Evolutionary conservation across 2,797 vertebrate species (phyloP), one percentile per base, ranked within the genome.

Genomic region (Pangasius djambal): DNA sequence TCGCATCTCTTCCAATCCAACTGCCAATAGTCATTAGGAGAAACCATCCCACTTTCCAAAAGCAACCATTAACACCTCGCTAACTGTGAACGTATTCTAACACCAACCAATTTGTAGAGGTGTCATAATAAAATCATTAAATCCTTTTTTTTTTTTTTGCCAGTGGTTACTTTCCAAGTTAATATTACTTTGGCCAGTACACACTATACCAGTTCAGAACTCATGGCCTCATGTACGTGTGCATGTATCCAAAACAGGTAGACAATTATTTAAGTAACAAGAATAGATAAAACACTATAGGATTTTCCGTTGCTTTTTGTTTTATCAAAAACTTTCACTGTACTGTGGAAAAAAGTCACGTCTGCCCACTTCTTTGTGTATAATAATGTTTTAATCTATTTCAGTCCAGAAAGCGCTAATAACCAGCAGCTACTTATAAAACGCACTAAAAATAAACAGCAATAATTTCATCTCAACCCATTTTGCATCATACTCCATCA

Each of bases 11-110:
- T 86, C 52, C 72, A 87, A 50, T 52, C 85, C 48, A 84, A 37
- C 70, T 87, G 57, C 63, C 78, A 82, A 31, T 40, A 82, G 37
- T 77, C 31, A 83, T 87, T 40, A 65, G 72, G 67, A 63, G 61
- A 69, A 72, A 82, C 6, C 31, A 40, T 1, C 31, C 44, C 77
- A 67, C 52, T 61, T 83, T 87, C 16, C 69, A 59, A 75, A 87
- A 87, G 18, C 34, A 69, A 83, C 52, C 65, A 31, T 69, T 40
- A 70, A 63, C 70, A 57, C 79, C 70, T 78, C 1, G 8, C 55
- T 75, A 84, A 83, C 61, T 87, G 72, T 61, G 55, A 65, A 55
- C 2, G 13, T 55, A 85, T 85, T 85, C 65, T 52, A 70, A 55
- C 83, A 69, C 63, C 65, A 48, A 34, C 44, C 48, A 4, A 55